phyloP scores from a whole-genome alignment of 2,888 invertebrate genomes.

The Aporophyla lueneburgensis region DNA sequence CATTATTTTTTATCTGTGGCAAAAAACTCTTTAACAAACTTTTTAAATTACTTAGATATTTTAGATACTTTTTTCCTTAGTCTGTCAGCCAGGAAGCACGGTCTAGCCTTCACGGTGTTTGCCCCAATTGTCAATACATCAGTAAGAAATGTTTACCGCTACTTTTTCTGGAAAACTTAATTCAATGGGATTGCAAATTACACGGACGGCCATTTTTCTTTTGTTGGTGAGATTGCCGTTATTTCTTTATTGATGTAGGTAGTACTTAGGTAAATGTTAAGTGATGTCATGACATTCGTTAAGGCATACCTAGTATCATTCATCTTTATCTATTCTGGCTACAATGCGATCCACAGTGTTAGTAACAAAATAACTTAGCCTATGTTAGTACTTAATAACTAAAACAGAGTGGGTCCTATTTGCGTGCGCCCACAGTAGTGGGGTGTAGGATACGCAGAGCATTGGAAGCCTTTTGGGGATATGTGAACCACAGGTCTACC shows the following conservation, averaged over 20 bases:
- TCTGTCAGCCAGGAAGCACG: constrained; percentile 53
- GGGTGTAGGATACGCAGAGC: too few species aligned
- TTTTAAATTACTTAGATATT: constrained; percentile 36
- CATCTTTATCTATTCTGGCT: too few species aligned
- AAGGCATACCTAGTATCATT: neutral
- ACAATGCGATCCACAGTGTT: too few species aligned
- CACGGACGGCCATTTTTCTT: constrained; percentile 36
- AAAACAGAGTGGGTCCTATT: too few species aligned
- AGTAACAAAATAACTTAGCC: too few species aligned
- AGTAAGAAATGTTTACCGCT: constrained; percentile 53
- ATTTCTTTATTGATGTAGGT: neutral
- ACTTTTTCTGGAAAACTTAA: constrained; percentile 56
- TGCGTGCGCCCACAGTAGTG: too few species aligned
- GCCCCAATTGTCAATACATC: constrained; percentile 60
- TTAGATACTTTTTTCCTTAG: constrained; percentile 46
- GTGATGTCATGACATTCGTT: neutral
- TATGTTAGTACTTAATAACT: too few species aligned
- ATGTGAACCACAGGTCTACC: too few species aligned
- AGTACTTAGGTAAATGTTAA: neutral
- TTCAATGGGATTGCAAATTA: constrained; percentile 52
- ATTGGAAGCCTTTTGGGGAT: too few species aligned
- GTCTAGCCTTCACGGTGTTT: constrained; percentile 62
- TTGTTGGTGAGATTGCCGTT: constrained; percentile 46
- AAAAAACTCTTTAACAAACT: neutral
- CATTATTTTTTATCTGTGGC: neutral